These are phyloP conservation scores for Nomada lathburiana DNA, from an alignment of 2,888 invertebrate species.

Conservation along the genomic window DNA sequence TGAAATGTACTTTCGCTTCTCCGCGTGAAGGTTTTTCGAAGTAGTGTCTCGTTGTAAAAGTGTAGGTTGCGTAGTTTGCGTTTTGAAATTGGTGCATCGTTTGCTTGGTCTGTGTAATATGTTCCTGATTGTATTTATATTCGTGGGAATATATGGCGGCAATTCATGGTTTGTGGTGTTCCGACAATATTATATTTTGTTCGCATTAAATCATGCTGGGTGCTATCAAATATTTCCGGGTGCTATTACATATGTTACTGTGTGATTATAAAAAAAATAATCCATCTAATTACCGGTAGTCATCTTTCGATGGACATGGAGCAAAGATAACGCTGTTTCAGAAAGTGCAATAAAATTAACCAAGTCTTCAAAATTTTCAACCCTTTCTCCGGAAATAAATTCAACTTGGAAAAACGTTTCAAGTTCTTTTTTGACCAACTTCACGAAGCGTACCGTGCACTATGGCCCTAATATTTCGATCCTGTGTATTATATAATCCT, in stretches of 20 bases:
- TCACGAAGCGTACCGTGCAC: not conserved
- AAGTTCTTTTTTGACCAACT: slow-evolving; percentile 1
- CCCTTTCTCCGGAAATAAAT: not conserved
- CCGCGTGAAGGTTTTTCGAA: too few species aligned
- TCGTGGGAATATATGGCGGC: too few species aligned
- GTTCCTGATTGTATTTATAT: too few species aligned
- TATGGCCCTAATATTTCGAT: not conserved
- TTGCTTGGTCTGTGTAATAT: too few species aligned
- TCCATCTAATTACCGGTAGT: not conserved
- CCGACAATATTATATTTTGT: too few species aligned
- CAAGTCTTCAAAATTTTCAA: slow-evolving; percentile 12
- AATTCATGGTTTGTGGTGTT: too few species aligned
- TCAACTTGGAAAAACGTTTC: slow-evolving; percentile 20
- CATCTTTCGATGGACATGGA: slow-evolving; percentile 5
- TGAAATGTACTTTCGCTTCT: too few species aligned
- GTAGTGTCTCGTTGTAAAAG: not conserved
- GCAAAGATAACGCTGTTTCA: slow-evolving; percentile 13
- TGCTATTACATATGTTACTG: too few species aligned
- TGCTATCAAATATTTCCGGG: too few species aligned
- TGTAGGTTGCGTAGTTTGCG: not conserved
- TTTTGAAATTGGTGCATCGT: too few species aligned
- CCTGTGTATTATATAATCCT: not conserved
- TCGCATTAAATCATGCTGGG: too few species aligned
- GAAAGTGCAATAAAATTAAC: slow-evolving; percentile 17
- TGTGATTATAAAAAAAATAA: too few species aligned